Percentiles rank a stretch among this genome's conserved stretches.
Conservation (phyloP, 2,797 vertebrate species). For the Syngnathus rostellatus region DNA sequence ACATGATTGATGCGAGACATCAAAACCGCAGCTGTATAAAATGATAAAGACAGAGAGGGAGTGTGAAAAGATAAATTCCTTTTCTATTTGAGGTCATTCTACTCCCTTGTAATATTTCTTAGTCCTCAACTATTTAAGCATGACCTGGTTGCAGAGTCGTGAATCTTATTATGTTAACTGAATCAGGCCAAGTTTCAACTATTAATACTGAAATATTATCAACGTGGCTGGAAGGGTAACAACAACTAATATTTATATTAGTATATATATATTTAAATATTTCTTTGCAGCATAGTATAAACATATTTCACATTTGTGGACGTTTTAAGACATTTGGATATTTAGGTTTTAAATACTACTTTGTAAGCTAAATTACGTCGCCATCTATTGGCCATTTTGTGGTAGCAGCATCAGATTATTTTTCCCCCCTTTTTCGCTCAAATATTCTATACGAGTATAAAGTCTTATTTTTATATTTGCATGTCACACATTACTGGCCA, state of each 20-base stretch:
- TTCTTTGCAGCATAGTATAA: neutral
- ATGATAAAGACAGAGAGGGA: neutral
- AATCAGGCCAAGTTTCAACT: neutral
- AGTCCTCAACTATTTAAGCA: neutral
- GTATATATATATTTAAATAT: no score
- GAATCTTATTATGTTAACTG: neutral
- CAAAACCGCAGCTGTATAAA: neutral
- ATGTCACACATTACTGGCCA: neutral
- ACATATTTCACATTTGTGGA: neutral
- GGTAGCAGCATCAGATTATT: neutral
- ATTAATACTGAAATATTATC: neutral
- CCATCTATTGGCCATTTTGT: slow-evolving; percentile 50
- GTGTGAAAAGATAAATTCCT: neutral
- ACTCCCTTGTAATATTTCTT: neutral
- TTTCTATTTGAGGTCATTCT: slow-evolving; percentile 1
- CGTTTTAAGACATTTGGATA: neutral
- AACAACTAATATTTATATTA: neutral
- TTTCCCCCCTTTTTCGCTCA: neutral
- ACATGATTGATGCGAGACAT: slow-evolving; percentile 14
- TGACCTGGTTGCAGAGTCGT: neutral
- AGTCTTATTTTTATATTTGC: neutral
- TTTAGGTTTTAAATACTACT: neutral
- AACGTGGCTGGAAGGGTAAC: neutral
- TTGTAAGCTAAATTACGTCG: slow-evolving; percentile 15
- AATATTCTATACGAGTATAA: neutral